A percentile compares a stretch with the other conserved stretches of the same genome.
Evolutionary conservation across 1,140 invertebrate species (phyloP).

Genomic region (Scaptomyza pallida): DNA sequence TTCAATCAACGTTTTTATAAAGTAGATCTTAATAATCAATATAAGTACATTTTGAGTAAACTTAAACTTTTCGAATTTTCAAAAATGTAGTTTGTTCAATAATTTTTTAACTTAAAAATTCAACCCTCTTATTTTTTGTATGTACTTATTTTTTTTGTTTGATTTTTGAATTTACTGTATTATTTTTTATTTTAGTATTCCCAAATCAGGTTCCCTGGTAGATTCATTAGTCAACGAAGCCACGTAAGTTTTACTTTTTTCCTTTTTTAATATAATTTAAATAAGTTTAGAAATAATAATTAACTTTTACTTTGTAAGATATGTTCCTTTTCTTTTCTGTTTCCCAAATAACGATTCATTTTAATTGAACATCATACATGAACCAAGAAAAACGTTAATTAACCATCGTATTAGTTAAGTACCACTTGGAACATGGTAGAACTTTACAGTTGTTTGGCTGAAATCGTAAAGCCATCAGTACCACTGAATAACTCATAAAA

Average conservation of each 20-base stretch:
- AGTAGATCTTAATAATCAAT: not conserved
- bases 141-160: slow-evolving; percentile 29
- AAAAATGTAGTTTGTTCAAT: too few species aligned
- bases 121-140: not conserved
- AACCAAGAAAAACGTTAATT: slow-evolving; percentile 29
- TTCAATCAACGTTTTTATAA: not conserved
- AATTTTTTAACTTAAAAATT: too few species aligned
- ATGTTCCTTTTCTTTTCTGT: too few species aligned
- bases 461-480: slow-evolving; percentile 46
- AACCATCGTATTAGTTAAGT: not conserved
- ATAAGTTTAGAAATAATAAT: too few species aligned
- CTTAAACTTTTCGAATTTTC: too few species aligned
- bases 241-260: slow-evolving; percentile 66
- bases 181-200: slow-evolving; percentile 54
- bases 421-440: slow-evolving; percentile 10
- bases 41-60: too few species aligned
- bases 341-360: too few species aligned
- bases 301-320: slow-evolving; percentile 29
- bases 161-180: slow-evolving; percentile 4
- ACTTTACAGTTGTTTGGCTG: slow-evolving; percentile 31
- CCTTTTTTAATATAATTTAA: not conserved
- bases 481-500: slow-evolving; percentile 10
- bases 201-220: slow-evolving; percentile 67
- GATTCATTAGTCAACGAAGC: slow-evolving; percentile 77
- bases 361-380: too few species aligned